phyloP scores from a whole-genome alignment of 2,888 invertebrate genomes.

The Eupithecia pulchellata region DNA sequence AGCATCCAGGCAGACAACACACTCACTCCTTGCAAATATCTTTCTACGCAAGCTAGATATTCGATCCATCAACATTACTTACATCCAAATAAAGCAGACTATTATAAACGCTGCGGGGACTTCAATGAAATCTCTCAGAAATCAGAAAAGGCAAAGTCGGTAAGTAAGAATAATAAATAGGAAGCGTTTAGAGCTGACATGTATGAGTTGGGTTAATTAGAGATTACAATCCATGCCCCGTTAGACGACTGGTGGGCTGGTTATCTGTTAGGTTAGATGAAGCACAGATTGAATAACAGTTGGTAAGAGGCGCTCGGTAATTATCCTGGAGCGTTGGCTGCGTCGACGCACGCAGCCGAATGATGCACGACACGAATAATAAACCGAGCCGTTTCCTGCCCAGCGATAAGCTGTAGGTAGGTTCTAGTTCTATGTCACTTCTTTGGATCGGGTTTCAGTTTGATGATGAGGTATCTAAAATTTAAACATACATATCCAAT shows the following conservation, averaged over 20 bases:
- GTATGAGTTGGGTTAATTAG: conserved; percentile 69
- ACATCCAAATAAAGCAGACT: not conserved
- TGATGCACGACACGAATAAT: conserved; percentile 84
- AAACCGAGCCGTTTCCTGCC: conserved; percentile 84
- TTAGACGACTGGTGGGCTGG: conserved; percentile 63
- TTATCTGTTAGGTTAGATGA: conserved; percentile 46
- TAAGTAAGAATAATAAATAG: conserved; percentile 51
- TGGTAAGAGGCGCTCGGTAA: conserved; percentile 56
- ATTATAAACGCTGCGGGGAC: not conserved
- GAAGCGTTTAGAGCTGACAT: conserved; percentile 51
- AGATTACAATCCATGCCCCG: conserved; percentile 74
- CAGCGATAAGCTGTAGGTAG: conserved; percentile 69
- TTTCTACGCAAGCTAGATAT: no score
- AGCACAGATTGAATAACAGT: conserved; percentile 34
- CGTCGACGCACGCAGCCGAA: conserved; percentile 71
- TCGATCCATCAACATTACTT: not conserved
- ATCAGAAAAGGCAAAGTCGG: conserved; percentile 5
- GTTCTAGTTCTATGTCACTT: conserved; percentile 31
- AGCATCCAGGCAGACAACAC: no score
- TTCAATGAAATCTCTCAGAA: conserved; percentile 3
- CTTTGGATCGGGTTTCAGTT: conserved; percentile 13
- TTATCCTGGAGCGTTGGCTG: conserved; percentile 70
- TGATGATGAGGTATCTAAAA: no score
- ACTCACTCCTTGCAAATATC: no score
- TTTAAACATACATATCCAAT: no score